Base-by-base conservation (phyloP, 2,888 invertebrate genomes). In the Scaeva pyrastri region DNA sequence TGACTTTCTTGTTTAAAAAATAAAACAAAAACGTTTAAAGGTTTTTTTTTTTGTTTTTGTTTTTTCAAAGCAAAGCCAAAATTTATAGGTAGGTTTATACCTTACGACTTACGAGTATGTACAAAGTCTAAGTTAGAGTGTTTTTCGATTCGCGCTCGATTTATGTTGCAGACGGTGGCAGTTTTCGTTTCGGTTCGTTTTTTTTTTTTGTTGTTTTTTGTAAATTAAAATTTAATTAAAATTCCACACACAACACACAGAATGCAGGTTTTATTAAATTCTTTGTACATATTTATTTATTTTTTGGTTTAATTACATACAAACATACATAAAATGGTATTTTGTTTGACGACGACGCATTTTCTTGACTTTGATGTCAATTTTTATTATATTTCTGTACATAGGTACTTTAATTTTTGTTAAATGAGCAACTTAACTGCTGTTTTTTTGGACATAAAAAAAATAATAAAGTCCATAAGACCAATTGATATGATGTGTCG, bases 1-100 rank as follows among this genome's bases (percentile, higher is more conserved):
- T 76, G 76, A 85, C 66, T 85, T 81, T 81, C 76, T 62, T 66
- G 70, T 58, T 31, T 11, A 71, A 72, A 60, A 23, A 66, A 58
- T 21, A 70, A 39, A 43, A 68, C 45, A 31, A 52, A 75, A 66
- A 74, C 50, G 39, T 39, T 64, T 12, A 75, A 75, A 78, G 58
- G n/a, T 39, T 45, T 45, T 72, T 62, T 41, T 60, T n/a, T n/a
- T n/a, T n/a, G n/a, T n/a, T n/a, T n/a, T n/a, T n/a, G n/a, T 39
- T 45, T 45, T 72, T 62, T 41, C 60, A 43, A 74, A 66, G 39
- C 58, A 21, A 19, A 55, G 11, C 11, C 36, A 36, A 68, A 52
- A 52, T 19, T 1, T 52, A 52, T 16, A 26, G 8, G 23, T 8
- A 23, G 19, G 21, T n/a, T 11, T 39, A 39, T 10, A 12, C 12